These are phyloP conservation scores for Crossaster papposus DNA, from an alignment of 53 echinoderm and acorn worm genomes.

Conservation along the genomic window DNA sequence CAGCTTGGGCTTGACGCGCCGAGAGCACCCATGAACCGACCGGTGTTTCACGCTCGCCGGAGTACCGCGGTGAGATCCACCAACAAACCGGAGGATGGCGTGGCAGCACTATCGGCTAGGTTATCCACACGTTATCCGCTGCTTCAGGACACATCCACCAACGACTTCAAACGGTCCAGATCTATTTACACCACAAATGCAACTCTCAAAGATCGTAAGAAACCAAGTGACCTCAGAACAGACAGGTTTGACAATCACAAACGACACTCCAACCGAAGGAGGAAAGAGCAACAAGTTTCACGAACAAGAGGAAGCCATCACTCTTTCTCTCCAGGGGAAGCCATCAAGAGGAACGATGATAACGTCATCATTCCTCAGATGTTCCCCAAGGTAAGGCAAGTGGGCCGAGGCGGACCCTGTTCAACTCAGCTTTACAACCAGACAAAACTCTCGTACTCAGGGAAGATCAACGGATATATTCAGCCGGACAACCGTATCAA, in stretches of 20 bases:
- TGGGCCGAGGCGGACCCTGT: conserved; percentile 37
- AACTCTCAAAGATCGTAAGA: conserved; percentile 35
- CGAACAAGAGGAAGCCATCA: conserved; percentile 5
- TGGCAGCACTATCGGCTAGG: conserved; percentile 22
- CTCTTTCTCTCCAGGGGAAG: conserved; percentile 23
- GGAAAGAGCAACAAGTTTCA: background rate
- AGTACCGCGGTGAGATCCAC: conserved; percentile 5
- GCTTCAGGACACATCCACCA: background rate
- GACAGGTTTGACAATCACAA: conserved; percentile 1
- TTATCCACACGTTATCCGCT: conserved; percentile 1
- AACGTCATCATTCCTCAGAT: conserved; percentile 8
- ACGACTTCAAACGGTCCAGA: conserved; percentile 30
- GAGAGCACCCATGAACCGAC: conserved; percentile 25
- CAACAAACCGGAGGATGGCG: conserved; percentile 28
- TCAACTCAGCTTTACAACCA: conserved; percentile 43
- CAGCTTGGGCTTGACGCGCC: background rate
- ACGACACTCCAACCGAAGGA: conserved; percentile 34
- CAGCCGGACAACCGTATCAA: conserved; percentile 25
- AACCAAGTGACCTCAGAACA: conserved; percentile 4
- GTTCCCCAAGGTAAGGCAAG: conserved; percentile 35
- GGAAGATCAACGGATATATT: conserved; percentile 27
- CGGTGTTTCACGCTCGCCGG: conserved; percentile 13
- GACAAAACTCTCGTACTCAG: conserved; percentile 41
- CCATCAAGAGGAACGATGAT: conserved; percentile 26
- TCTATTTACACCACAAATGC: conserved; percentile 40